Evolutionary conservation across 2,888 invertebrate species (phyloP), one percentile per base, ranked within the genome.

Genomic region (Abrostola triplasia): DNA sequence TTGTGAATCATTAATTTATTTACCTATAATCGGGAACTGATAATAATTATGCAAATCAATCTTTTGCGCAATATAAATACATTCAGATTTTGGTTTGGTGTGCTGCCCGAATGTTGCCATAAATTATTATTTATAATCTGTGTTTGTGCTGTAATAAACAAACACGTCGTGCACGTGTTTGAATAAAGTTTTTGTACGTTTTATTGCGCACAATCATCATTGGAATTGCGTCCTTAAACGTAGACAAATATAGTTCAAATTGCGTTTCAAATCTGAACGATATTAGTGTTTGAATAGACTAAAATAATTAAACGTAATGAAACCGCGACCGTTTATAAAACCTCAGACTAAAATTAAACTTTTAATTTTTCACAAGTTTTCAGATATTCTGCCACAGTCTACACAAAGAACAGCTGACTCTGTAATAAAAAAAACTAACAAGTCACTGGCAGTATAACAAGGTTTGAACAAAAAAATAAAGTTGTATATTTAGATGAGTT

Each of bases 31-130:
- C 67, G 36, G 73, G 70, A 76, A 77, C 75, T 74, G 74, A 74
- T 67, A 64, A 69, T 70, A 72, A 74, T 66, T 71, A 74, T 73
- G 71, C 68, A 73, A 77, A 74, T 76, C 57, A 74, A 59, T 56
- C 10, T 44, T 64, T 47, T 64, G 51, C 51, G 41, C 42, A 40
- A 55, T 61, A 59, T 62, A 70, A 70, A 73, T 76, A 72, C 67
- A 69, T 68, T 66, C 63, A 70, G 71, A 59, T 69, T 64, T 70
- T 70, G 79, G 67, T 73, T 73, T 51, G 68, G 58, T 62, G 44
- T 56, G 49, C 49, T 59, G 68, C 59, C 68, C 51, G 65, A 56
- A 65, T 54, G 53, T 54, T 60, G 57, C 51, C 56, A 64, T 77
- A 79, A 73, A 79, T 79, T 56, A 62, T 57, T 58, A 64, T 61